phyloP scores from a whole-genome alignment of 2,113 vertebrate species.

The Sylvilagus bachmani region DNA sequence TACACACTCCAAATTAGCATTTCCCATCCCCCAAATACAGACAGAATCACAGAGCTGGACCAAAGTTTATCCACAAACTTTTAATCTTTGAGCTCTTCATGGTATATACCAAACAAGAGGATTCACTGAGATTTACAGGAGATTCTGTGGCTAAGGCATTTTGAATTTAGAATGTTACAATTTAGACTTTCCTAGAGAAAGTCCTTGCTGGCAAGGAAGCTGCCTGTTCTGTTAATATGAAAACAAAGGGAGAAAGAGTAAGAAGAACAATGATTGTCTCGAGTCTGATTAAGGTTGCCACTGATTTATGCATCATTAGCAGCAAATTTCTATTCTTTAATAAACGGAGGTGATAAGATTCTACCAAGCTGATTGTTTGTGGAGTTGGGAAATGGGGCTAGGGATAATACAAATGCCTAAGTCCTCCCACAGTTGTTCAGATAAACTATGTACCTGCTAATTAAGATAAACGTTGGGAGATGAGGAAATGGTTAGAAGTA shows the following conservation, averaged over 20 bases:
- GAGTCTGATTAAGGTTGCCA: neutral
- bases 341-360: neutral
- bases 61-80: neutral
- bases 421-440: neutral
- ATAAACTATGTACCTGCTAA: neutral
- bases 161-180: neutral
- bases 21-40: neutral
- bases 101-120: neutral
- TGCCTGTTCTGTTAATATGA: neutral
- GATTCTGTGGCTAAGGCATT: neutral
- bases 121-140: neutral
- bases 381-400: neutral
- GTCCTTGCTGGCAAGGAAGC: neutral
- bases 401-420: neutral
- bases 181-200: neutral
- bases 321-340: neutral
- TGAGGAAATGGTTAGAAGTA: neutral
- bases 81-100: neutral
- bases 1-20: fast-evolving
- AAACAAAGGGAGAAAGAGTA: neutral
- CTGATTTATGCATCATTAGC: neutral
- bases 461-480: neutral
- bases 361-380: neutral
- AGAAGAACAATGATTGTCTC: neutral
- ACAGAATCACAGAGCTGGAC: neutral